Evolutionary conservation across 2,113 vertebrate species (phyloP), one percentile per base, ranked within the genome.

Genomic region (Microcebus lehilahytsara): DNA sequence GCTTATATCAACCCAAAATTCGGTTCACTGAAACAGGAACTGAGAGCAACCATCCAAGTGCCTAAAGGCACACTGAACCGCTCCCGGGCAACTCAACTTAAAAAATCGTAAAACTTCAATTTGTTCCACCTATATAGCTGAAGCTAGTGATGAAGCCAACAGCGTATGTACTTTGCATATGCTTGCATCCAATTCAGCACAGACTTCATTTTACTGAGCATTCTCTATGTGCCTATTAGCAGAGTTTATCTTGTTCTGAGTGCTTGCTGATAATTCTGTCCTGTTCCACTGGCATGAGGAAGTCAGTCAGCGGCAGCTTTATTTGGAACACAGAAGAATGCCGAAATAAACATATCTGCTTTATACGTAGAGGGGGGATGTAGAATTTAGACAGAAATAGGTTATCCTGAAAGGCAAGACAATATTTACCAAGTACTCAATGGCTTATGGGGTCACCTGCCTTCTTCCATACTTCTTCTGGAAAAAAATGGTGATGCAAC

Each of bases 1-100:
- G 37, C 37, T 88, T 67, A 53, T 69, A 66, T 32, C 37, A 90
- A 96, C 64, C 23, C 19, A n/a, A 66, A 93, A 66, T 60, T 51
- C 66, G 37, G 46, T 58, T 93, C 11, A 4, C 80, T 84, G 74
- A 78, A 56, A 97, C 81, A 83, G 37, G n/a, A 96, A 81, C 64
- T 79, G 27, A 74, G 32, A 51, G 27, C 34, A 30, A 34, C 27
- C 67, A 80, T 40, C 67, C 81, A 69, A 42, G 60, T 42, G 49
- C 17, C 32, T 62, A 85, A 51, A 40, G 60, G 37, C 23, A 32
- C 34, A 32, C 16, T 30, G 53, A 77, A 71, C 42, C 1, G 30
- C 34, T 69, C 40, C 14, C 49, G 46, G 80, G 49, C 30, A 37
- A 75, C 30, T 84, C 72, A 30, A 92, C 25, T 56, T n/a, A 49